Evolutionary conservation across 2,797 vertebrate genomes (phyloP), one percentile per base, ranked within the genome.

Genomic region (Kryptopterus vitreolus): DNA sequence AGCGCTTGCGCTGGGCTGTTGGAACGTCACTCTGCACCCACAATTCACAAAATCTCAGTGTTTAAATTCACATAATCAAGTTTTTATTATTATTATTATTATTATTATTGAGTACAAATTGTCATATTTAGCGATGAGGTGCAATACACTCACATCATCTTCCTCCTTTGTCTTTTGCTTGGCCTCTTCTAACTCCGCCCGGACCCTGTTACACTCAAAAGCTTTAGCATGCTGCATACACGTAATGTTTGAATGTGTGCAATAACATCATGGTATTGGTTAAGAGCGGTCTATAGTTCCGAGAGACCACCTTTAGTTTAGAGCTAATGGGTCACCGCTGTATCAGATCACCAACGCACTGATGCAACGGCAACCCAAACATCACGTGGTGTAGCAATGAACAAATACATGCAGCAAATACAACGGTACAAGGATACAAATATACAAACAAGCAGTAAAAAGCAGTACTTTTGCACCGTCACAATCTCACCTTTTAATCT

Each of bases 91-190:
- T n/a, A n/a, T n/a, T n/a, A n/a, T n/a, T n/a, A n/a, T n/a, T n/a
- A n/a, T n/a, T n/a, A n/a, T n/a, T n/a, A n/a, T n/a, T n/a, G n/a
- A n/a, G n/a, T n/a, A n/a, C n/a, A n/a, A n/a, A n/a, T n/a, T n/a
- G n/a, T n/a, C n/a, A 38, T n/a, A 18, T 13, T 18, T 24, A 16
- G 22, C 61, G 7, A 53, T 22, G 31, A 15, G 52, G 20, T n/a
- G 2, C 26, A 4, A 48, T 46, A 84, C 76, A 92, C 97, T 91
- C 92, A 98, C 97, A 86, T 99, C 97, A 78, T 98, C 96, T 16
- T 98, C 97, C 33, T 97, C 96, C 83, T 98, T 99, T 52, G 95
- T 91, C 89, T 96, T 98, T 58, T 94, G 95, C 82, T 94, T 96
- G 80, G 93, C 86, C 76, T 96, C 94, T 57, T 97, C 95, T 76